Base-by-base conservation (phyloP, 2,888 invertebrate genomes). In the Carcina quercana region DNA sequence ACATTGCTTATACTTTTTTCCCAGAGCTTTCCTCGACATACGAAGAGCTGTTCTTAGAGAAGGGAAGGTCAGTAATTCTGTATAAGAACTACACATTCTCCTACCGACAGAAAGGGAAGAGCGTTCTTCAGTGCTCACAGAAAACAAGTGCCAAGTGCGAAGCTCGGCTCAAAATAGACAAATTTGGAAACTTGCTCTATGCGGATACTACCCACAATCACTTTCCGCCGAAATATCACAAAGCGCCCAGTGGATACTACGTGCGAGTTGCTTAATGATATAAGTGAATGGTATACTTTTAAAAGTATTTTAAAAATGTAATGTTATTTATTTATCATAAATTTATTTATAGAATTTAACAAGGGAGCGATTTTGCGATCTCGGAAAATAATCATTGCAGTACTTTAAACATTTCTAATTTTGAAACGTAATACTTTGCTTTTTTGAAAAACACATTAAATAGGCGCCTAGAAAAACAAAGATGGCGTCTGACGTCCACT, bases 41-140 rank as follows among this genome's bases (percentile, higher is more conserved):
- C 24, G 30, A 35, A 13, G 26, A 31, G 3, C 32, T 42, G 6
- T 24, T 15, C n/a, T 6, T 29, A 2, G 10, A 30, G 12, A 42
- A 42, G 13, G 37, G 36, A 3, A 47, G 31, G 19, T 13, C 14
- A 2, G 17, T 44, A 14, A 12, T 45, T 6, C 5, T 40, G 8
- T 41, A 42, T 20, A 20, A 37, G 19, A 40, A 39, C n/a, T 34
- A 43, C 26, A 49, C 50, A 2, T 53, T 37, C 29, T 45, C 46
- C 0, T 39, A 26, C 15, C 39, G 38, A 10, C 15, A 30, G 17
- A 6, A 12, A 15, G 48, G 48, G 8, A 25, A 19, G 1, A 28
- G 28, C 0, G 14, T 13, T 5, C 28, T 41, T 5, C 33, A 38
- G 17, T 41, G 41, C 14, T 41, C 41, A 10, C 17, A 29, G 5